Conservation (phyloP, 1,140 invertebrate genomes). For the Trichogramma pretiosum region DNA sequence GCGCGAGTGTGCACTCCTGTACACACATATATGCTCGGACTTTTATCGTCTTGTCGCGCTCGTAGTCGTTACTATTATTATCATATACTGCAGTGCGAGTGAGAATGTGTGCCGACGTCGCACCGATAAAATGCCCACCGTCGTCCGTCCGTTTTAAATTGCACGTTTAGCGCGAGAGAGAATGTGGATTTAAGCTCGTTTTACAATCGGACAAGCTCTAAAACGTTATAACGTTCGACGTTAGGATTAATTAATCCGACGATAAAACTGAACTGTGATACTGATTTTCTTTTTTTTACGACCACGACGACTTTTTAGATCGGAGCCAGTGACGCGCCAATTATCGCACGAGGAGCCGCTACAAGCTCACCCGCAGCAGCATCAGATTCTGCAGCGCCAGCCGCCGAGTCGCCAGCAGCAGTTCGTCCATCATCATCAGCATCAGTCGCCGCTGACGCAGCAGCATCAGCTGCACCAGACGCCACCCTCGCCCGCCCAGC, state of each 20-base stretch:
- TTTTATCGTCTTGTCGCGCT: background rate
- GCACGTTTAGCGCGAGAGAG: background rate
- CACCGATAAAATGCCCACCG: background rate
- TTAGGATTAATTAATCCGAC: no score
- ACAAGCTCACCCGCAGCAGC: constrained; percentile 4
- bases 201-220: no score
- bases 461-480: constrained; percentile 5
- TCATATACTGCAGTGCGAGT: no score
- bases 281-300: no score
- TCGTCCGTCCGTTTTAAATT: background rate
- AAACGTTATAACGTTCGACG: no score
- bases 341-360: constrained; percentile 13
- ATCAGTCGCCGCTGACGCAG: background rate
- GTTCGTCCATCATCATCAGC: background rate
- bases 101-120: constrained; percentile 10
- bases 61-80: background rate
- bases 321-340: constrained; percentile 14
- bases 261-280: no score
- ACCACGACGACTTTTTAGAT: background rate
- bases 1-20: background rate
- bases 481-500: background rate
- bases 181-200: no score
- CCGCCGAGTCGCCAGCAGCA: background rate
- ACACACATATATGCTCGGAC: background rate
- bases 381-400: background rate